Percentiles rank a stretch among this genome's conserved stretches.
Conservation (phyloP, 2,113 vertebrate species). For the Hippolais icterina region DNA sequence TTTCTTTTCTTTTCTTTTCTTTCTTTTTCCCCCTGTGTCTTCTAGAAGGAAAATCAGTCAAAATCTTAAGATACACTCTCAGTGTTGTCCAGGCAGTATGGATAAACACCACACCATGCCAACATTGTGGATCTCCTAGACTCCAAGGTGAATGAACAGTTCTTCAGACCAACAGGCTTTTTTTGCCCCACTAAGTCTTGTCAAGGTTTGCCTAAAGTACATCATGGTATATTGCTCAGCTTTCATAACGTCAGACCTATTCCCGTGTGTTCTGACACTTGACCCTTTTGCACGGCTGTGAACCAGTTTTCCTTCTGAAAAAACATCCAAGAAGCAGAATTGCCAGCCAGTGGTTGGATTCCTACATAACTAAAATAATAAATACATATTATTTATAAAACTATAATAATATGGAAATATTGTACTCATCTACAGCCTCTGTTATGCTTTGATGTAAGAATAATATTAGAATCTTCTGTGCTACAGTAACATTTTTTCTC, state of each 20-base stretch:
- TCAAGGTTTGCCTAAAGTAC: neutral
- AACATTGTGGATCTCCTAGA: neutral
- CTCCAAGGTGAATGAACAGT: neutral
- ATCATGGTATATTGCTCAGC: neutral
- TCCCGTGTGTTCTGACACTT: neutral
- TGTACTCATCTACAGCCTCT: neutral
- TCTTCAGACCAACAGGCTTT: neutral
- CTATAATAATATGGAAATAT: neutral
- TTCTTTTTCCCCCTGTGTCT: accelerated
- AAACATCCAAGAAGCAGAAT: neutral
- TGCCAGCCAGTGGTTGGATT: neutral
- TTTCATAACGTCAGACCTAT: neutral
- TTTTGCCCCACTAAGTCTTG: neutral
- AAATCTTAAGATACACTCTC: neutral
- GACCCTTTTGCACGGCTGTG: neutral
- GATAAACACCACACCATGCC: neutral
- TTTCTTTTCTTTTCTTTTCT: too few species aligned
- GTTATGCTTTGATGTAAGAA: neutral
- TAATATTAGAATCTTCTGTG: neutral
- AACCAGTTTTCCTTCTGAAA: neutral
- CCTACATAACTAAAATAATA: neutral
- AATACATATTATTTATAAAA: neutral
- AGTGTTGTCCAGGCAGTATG: neutral
- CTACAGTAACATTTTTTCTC: neutral
- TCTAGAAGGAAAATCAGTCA: neutral